Evolutionary conservation across 2,888 invertebrate species (phyloP).

Genomic region (Beris morrisii): DNA sequence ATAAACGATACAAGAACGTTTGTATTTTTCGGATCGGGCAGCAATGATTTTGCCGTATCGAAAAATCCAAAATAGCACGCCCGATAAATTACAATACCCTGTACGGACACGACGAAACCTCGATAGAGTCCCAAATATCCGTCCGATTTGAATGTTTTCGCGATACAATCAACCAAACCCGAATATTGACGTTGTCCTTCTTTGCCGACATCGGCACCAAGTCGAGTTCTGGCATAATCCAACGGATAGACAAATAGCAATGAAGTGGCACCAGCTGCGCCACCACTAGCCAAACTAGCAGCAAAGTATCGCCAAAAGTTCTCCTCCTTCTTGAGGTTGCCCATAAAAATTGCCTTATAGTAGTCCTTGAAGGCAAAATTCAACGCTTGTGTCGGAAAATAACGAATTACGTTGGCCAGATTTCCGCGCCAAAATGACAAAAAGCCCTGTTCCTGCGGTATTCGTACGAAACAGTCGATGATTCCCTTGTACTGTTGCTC

Average conservation of each 20-base stretch:
- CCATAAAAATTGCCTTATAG: conserved; percentile 84
- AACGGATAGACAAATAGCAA: conserved; percentile 93
- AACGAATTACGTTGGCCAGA: conserved; percentile 89
- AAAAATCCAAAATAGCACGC: conserved; percentile 95
- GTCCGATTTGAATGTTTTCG: conserved; percentile 84
- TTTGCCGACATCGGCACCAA: conserved; percentile 81
- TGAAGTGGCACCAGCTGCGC: conserved; percentile 92
- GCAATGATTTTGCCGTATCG: conserved; percentile 91
- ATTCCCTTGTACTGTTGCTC: conserved; percentile 92
- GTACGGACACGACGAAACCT: conserved; percentile 93
- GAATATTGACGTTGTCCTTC: conserved; percentile 80
- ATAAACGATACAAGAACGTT: conserved; percentile 91
- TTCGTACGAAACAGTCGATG: conserved; percentile 79
- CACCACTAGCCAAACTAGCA: conserved; percentile 89
- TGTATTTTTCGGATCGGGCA: conserved; percentile 91
- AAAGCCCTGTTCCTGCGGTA: conserved; percentile 85
- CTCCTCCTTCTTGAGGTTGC: conserved; percentile 83
- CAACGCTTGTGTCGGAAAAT: conserved; percentile 91
- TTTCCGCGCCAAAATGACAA: conserved; percentile 91
- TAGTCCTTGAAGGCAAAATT: conserved; percentile 96
- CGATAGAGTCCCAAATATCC: conserved; percentile 85
- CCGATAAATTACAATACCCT: conserved; percentile 95
- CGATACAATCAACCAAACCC: conserved; percentile 85
- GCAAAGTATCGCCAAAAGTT: conserved; percentile 86
- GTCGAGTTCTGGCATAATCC: conserved; percentile 92